These are phyloP conservation scores for Timandra comae DNA, from an alignment of 2,888 invertebrate species.

Conservation along the genomic window DNA sequence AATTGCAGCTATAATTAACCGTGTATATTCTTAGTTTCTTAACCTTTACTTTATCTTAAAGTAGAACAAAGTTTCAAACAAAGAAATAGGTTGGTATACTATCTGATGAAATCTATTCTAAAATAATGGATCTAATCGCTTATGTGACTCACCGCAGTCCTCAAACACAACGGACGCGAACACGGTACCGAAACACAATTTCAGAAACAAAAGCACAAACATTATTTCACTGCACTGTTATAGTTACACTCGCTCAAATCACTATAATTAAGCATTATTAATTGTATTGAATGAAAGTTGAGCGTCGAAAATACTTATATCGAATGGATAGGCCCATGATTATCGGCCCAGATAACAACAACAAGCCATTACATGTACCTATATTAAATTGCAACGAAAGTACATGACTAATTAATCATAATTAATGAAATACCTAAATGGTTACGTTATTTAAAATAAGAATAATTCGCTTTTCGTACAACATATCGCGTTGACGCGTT, in stretches of 20 bases:
- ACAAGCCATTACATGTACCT: slow-evolving; percentile 24
- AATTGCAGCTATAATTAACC: too few relatives aligned
- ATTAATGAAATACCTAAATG: too few relatives aligned
- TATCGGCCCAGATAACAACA: slow-evolving; percentile 56
- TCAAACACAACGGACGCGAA: slow-evolving; percentile 46
- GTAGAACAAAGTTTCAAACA: background rate
- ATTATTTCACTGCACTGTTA: slow-evolving; percentile 15
- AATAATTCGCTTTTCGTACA: too few relatives aligned
- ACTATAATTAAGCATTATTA: slow-evolving; percentile 15
- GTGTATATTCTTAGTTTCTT: too few relatives aligned
- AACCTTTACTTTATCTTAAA: too few relatives aligned
- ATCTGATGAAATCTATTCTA: too few relatives aligned
- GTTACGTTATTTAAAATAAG: too few relatives aligned
- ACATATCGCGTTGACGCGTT: too few relatives aligned
- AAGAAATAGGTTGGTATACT: too few relatives aligned
- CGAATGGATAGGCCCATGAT: slow-evolving; percentile 27
- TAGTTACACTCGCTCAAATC: slow-evolving; percentile 11
- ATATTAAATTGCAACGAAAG: slow-evolving; percentile 35
- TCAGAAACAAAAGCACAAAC: slow-evolving; percentile 30
- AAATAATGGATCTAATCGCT: too few relatives aligned
- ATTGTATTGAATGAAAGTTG: slow-evolving; percentile 26
- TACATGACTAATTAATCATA: slow-evolving; percentile 25
- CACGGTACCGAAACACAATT: slow-evolving; percentile 25
- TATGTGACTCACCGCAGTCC: slow-evolving; percentile 62
- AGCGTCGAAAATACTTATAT: slow-evolving; percentile 27